Evolutionary conservation across 2,797 vertebrate genomes (phyloP).

Genomic region (Okamejei kenojei): DNA sequence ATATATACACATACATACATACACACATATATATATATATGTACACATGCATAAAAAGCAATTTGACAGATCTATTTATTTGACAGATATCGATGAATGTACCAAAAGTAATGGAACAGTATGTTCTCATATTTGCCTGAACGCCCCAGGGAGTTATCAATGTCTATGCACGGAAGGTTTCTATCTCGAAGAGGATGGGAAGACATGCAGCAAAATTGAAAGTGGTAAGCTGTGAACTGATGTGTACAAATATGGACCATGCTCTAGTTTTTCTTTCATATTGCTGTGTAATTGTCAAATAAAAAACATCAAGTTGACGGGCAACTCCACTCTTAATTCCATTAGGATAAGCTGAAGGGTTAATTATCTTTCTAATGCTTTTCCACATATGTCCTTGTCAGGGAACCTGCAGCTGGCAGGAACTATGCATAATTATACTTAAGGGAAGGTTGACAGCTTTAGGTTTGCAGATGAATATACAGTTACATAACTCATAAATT

Average conservation of each 20-base stretch:
- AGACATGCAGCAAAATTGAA: slow-evolving; percentile 77
- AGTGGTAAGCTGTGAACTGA: slow-evolving; percentile 60
- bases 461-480: neutral
- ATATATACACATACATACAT: no score
- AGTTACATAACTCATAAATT: neutral
- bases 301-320: neutral
- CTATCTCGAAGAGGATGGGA: slow-evolving; percentile 73
- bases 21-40: no score
- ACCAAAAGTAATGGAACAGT: slow-evolving; percentile 64
- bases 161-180: slow-evolving; percentile 82
- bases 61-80: neutral
- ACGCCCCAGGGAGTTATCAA: slow-evolving; percentile 81
- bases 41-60: no score
- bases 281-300: neutral
- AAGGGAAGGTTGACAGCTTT: neutral
- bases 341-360: slow-evolving; percentile 17
- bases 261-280: neutral
- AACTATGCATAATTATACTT: neutral
- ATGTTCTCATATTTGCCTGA: slow-evolving; percentile 83
- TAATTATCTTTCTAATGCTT: neutral
- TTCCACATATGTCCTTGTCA: neutral
- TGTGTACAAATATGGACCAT: neutral
- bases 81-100: slow-evolving; percentile 84
- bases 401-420: neutral
- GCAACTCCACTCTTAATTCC: slow-evolving; percentile 8